Percentiles rank a stretch among this genome's conserved stretches.
These are phyloP conservation scores for Griposia aprilina DNA, from an alignment of 2,888 invertebrate species.

Conservation along the genomic window DNA sequence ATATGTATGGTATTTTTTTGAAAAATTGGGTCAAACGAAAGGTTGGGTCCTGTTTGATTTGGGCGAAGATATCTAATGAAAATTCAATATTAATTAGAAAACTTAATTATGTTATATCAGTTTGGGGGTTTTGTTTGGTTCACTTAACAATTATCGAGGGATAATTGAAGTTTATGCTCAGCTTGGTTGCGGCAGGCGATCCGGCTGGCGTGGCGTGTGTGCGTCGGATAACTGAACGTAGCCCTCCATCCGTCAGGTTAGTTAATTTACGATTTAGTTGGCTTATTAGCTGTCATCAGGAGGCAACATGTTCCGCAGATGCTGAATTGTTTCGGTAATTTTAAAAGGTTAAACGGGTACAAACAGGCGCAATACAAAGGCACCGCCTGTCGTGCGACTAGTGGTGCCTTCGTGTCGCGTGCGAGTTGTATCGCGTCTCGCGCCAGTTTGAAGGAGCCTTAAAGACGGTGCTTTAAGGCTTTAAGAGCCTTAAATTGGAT, in stretches of 20 bases:
- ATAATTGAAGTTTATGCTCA: slow-evolving; percentile 64
- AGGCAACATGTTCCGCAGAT: background rate
- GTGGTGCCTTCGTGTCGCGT: no score
- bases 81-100: slow-evolving; percentile 56
- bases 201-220: slow-evolving; percentile 43
- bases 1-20: slow-evolving; percentile 41
- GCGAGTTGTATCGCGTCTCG: no score
- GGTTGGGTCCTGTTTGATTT: slow-evolving; percentile 33
- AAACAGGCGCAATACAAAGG: no score
- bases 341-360: background rate
- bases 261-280: slow-evolving; percentile 45
- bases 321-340: slow-evolving; percentile 8
- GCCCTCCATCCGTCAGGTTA: slow-evolving; percentile 32
- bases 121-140: slow-evolving; percentile 43
- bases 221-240: slow-evolving; percentile 50
- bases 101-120: slow-evolving; percentile 50
- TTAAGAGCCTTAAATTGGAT: no score
- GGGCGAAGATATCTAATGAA: slow-evolving; percentile 41
- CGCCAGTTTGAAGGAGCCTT: no score
- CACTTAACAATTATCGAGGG: slow-evolving; percentile 58
- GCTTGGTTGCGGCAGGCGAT: slow-evolving; percentile 53
- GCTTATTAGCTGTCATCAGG: slow-evolving; percentile 25
- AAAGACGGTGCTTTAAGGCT: no score
- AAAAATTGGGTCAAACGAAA: slow-evolving; percentile 53
- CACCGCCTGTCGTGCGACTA: no score